Conservation (phyloP, 2,888 invertebrate species). For the Laothoe populi region DNA sequence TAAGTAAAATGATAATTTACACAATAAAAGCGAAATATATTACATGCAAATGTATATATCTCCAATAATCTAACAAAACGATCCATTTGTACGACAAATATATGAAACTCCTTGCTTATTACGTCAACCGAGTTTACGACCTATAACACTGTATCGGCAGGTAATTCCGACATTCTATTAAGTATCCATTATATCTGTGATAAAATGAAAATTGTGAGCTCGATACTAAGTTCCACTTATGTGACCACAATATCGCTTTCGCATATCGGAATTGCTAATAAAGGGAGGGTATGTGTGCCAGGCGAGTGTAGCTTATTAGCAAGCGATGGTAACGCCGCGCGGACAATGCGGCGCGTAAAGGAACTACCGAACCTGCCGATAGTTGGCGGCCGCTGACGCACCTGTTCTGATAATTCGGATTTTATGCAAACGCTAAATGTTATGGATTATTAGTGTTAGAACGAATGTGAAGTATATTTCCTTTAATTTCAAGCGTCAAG, state of each 20-base stretch:
- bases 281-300: constrained; percentile 73
- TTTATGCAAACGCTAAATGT: constrained; percentile 33
- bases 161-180: constrained; percentile 74
- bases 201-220: constrained; percentile 73
- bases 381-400: constrained; percentile 31
- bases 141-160: constrained; percentile 68
- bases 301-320: constrained; percentile 56
- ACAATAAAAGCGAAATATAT: constrained; percentile 59
- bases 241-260: constrained; percentile 75
- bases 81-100: constrained; percentile 75
- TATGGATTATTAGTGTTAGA: constrained; percentile 27
- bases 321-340: constrained; percentile 57
- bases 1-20: constrained; percentile 57
- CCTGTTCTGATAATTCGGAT: constrained; percentile 29
- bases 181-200: constrained; percentile 68
- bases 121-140: constrained; percentile 72
- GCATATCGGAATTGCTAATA: constrained; percentile 82
- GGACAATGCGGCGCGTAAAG: constrained; percentile 48
- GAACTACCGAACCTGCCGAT: constrained; percentile 34
- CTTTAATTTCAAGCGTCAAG: constrained; percentile 13
- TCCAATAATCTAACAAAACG: constrained; percentile 63
- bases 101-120: constrained; percentile 72
- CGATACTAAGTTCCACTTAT: constrained; percentile 70
- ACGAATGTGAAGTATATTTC: constrained; percentile 27
- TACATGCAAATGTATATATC: constrained; percentile 63